These are phyloP conservation scores for Varecia variegata DNA, from an alignment of 2,797 vertebrate genomes.

Conservation along the genomic window DNA sequence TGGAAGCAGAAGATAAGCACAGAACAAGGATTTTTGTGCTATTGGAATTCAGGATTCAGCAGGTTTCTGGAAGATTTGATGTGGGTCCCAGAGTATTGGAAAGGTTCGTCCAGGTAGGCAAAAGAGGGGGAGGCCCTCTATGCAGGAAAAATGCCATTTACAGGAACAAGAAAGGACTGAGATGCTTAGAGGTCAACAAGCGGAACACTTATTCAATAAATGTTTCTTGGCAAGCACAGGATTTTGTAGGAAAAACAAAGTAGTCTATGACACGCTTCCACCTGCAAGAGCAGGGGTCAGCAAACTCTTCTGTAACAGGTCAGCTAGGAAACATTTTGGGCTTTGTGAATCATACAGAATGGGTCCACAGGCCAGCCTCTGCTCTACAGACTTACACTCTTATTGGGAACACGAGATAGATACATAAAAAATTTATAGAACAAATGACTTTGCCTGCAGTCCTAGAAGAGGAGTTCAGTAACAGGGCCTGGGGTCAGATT, in stretches of 20 bases:
- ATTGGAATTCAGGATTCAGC: neutral
- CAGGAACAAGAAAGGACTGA: neutral
- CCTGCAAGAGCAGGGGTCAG: neutral
- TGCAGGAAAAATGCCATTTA: neutral
- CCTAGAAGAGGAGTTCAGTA: neutral
- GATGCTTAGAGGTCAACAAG: neutral
- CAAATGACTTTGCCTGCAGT: neutral
- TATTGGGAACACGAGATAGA: neutral
- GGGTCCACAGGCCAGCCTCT: neutral
- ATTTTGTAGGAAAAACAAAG: neutral
- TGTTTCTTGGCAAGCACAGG: neutral
- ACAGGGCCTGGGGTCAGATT: neutral
- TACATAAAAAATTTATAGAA: neutral
- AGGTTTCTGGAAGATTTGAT: neutral
- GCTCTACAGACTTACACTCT: neutral
- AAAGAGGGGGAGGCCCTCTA: neutral
- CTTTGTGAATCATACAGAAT: neutral
- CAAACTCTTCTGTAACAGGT: neutral
- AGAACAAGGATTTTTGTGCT: neutral
- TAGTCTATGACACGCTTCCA: neutral
- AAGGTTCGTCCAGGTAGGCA: neutral
- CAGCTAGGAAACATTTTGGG: neutral
- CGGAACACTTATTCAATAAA: neutral
- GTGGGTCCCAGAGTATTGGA: neutral
- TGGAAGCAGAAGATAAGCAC: neutral